phyloP scores from a whole-genome alignment of 2,888 invertebrate genomes.

The Erannis defoliaria region DNA sequence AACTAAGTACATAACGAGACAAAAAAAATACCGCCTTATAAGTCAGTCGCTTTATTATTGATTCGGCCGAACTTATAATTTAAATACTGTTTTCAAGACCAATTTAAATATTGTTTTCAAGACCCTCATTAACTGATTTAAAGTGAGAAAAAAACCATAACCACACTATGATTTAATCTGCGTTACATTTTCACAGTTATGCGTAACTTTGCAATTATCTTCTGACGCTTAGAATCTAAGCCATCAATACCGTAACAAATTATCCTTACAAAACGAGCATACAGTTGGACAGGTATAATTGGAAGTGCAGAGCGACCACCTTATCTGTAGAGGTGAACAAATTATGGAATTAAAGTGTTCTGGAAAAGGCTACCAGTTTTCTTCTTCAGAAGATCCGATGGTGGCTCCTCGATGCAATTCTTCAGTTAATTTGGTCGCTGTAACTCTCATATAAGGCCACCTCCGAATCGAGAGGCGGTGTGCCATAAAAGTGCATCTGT shows the following conservation, averaged over 20 bases:
- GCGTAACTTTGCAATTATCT: slow-evolving; percentile 9
- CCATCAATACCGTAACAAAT: slow-evolving; percentile 11
- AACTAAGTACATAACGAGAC: no score
- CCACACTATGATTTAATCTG: no score
- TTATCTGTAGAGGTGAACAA: not conserved
- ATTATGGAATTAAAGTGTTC: not conserved
- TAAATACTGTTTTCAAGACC: not conserved
- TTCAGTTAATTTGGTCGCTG: not conserved
- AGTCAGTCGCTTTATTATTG: no score
- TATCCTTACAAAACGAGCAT: slow-evolving; percentile 16
- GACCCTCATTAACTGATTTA: no score
- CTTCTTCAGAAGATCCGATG: not conserved
- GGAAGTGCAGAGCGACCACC: slow-evolving; percentile 15
- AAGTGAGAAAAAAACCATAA: no score
- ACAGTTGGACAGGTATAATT: slow-evolving; percentile 39
- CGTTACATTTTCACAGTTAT: not conserved
- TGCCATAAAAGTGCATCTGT: slow-evolving; percentile 75
- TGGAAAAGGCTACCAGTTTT: not conserved
- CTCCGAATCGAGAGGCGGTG: slow-evolving; percentile 58
- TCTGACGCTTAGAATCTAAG: no score
- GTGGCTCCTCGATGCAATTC: not conserved
- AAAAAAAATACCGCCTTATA: no score
- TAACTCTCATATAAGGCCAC: slow-evolving; percentile 33
- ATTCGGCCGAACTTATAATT: not conserved
- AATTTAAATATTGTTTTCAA: no score